These are phyloP conservation scores for Apamea sordens DNA, from an alignment of 2,888 invertebrate species.

Conservation along the genomic window DNA sequence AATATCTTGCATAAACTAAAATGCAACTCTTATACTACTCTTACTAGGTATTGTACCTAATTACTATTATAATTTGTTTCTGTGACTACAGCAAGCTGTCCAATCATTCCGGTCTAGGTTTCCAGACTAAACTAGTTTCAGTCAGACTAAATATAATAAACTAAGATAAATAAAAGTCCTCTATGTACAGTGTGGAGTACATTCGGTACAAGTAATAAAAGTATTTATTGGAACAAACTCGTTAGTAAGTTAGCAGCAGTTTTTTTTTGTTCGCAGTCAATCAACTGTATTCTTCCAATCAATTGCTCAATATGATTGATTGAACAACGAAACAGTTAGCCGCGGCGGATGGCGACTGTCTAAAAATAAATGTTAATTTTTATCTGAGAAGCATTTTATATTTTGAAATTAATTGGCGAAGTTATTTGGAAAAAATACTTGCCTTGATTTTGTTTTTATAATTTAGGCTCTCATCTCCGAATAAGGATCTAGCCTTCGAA, in stretches of 20 bases:
- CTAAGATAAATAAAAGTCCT: background rate
- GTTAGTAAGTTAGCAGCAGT: conserved; percentile 37
- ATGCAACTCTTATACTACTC: background rate
- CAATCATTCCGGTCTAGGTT: conserved; percentile 19
- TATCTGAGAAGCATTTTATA: conserved; percentile 9
- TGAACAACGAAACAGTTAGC: conserved; percentile 55
- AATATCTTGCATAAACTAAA: background rate
- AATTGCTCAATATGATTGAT: conserved; percentile 60
- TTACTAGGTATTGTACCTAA: background rate
- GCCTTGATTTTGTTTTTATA: conserved; percentile 13
- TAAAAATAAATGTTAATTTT: conserved; percentile 45
- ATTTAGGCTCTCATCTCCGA: conserved; percentile 12
- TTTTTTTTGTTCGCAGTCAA: conserved; percentile 46
- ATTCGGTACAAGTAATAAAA: conserved; percentile 41
- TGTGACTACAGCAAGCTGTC: background rate
- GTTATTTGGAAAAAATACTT: background rate
- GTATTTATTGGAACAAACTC: conserved; percentile 21
- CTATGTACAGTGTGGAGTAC: conserved; percentile 5
- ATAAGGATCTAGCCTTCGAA: conserved; percentile 20
- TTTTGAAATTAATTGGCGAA: conserved; percentile 39
- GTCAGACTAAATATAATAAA: conserved; percentile 1
- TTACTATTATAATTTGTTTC: conserved; percentile 10
- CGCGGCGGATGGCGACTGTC: conserved; percentile 35
- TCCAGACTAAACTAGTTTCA: conserved; percentile 34
- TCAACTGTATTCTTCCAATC: conserved; percentile 51